phyloP scores from a whole-genome alignment of 1,140 invertebrate genomes.

The Tyrophagus putrescentiae region DNA sequence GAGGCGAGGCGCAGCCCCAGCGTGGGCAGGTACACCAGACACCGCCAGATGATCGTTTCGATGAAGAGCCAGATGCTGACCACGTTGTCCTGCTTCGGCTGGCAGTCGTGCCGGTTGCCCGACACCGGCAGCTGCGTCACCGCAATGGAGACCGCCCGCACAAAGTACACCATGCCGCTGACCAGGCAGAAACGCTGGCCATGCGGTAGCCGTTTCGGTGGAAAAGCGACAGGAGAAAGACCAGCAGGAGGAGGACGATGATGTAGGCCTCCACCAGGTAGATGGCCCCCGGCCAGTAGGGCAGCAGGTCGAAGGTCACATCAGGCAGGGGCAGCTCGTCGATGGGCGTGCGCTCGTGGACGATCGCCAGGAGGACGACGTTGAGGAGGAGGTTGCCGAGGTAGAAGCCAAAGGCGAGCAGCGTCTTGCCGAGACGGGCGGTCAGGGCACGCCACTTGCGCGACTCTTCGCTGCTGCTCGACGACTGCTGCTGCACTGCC shows the following conservation, averaged over 20 bases:
- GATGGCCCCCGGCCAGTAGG: slow-evolving; percentile 55
- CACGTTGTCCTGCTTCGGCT: not conserved
- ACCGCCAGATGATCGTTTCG: not conserved
- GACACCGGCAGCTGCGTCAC: slow-evolving; percentile 68
- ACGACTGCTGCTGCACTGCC: too few relatives aligned
- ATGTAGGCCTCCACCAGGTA: slow-evolving; percentile 67
- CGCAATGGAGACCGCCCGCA: slow-evolving; percentile 71
- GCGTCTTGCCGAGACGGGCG: too few relatives aligned
- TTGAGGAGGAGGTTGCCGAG: slow-evolving; percentile 28
- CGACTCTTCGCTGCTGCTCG: too few relatives aligned
- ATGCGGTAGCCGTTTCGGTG: slow-evolving; percentile 75
- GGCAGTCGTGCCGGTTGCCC: slow-evolving; percentile 30
- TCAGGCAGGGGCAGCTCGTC: slow-evolving; percentile 57
- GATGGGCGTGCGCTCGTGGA: slow-evolving; percentile 67
- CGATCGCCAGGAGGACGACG: slow-evolving; percentile 50
- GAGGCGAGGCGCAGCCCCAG: not conserved
- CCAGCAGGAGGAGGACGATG: slow-evolving; percentile 54
- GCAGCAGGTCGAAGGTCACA: slow-evolving; percentile 57
- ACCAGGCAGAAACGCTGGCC: slow-evolving; percentile 62
- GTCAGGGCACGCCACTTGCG: too few relatives aligned
- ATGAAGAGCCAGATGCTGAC: not conserved
- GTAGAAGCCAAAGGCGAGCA: slow-evolving; percentile 1
- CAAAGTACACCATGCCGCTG: slow-evolving; percentile 63
- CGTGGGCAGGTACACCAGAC: not conserved
- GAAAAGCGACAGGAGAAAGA: slow-evolving; percentile 56